Base-by-base conservation (phyloP, 2,797 vertebrate genomes). In the Potorous gilbertii region DNA sequence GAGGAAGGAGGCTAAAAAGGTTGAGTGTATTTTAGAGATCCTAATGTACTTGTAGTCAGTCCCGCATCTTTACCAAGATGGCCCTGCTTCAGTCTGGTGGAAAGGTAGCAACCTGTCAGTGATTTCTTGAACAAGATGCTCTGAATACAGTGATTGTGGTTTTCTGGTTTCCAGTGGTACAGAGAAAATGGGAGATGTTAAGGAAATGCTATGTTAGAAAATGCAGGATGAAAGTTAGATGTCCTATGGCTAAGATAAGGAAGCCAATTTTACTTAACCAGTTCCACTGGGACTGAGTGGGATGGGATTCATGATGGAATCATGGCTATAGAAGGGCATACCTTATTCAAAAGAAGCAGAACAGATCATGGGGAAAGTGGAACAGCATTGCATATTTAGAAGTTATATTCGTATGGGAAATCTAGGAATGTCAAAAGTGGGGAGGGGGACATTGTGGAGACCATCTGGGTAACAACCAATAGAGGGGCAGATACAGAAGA, bases 241-340 rank as follows among this genome's bases (percentile, higher is more conserved):
- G 0, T 5, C 21, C 90, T 0, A 0, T 1, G 13, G 24, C 0
- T 1, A 31, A 27, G 74, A 27, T 4, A 50, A 46, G 74, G 74
- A 50, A 40, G 74, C 74, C 74, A 87, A 87, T 50, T 50, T 87
- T 50, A 87, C 40, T 27, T 87, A 5, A 81, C 40, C 40, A 87
- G 18, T 27, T 34, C 40, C 74, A 87, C 3, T 27, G 74, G 74
- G 21, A 87, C 31, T 50, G 40, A 50, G 74, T 87, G 74, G 74
- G 74, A 87, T 46, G 10, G 40, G 40, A 27, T 87, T 50, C 74
- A 28, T 87, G 9, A 50, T 46, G 46, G 74, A 18, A 87, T 28
- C 74, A 46, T 46, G 74, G 74, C 24, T 50, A 10, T 27, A 24
- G 40, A 46, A 87, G 21, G 40, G 40, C 40, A 46, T 11, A 27